Base-by-base conservation (phyloP, 1,140 invertebrate species). In the Gryon sp. region DNA sequence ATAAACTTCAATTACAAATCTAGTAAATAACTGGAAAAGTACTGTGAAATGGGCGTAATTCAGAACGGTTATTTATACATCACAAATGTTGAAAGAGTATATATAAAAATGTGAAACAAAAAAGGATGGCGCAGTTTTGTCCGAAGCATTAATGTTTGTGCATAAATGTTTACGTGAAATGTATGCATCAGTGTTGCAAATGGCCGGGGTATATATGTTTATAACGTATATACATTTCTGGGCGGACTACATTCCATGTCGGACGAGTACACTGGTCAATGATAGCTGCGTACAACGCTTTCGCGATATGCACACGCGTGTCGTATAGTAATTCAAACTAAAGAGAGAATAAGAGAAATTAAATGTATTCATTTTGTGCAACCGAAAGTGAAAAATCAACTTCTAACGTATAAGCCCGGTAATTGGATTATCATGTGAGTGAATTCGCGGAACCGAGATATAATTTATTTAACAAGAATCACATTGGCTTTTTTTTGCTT, bases 221-320 rank as follows among this genome's bases (percentile, higher is more conserved):
- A 78, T 78, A 55, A 63, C 65, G 75, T 73, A 68, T 78, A 78
- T 77, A 53, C 66, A 65, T 78, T 74, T 78, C 75, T 72, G 75
- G 68, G 75, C 85, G 80, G 86, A 87, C 86, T 84, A 86, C 86
- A 87, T 87, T 87, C 86, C 86, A 86, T 80, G 82, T 86, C 78
- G 76, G 78, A 84, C 80, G 78, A 82, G 82, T 82, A 81, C 81
- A 78, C 79, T 82, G 79, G 78, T 81, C 77, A 76, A 83, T 82
- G 78, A 80, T 83, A 77, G 78, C 69, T 82, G 76, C 79, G 76
- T 83, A 80, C 78, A 82, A n/a, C 63, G 59, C 57, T 68, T 76
- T 73, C 62, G 46, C 62, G 65, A 62, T 74, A 63, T 76, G 70
- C 73, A 66, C 78, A 76, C 63, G 63, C 80, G 73, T 76, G 66